Base-by-base conservation (phyloP, 2,113 vertebrate species). In the Oceanodroma tethys region DNA sequence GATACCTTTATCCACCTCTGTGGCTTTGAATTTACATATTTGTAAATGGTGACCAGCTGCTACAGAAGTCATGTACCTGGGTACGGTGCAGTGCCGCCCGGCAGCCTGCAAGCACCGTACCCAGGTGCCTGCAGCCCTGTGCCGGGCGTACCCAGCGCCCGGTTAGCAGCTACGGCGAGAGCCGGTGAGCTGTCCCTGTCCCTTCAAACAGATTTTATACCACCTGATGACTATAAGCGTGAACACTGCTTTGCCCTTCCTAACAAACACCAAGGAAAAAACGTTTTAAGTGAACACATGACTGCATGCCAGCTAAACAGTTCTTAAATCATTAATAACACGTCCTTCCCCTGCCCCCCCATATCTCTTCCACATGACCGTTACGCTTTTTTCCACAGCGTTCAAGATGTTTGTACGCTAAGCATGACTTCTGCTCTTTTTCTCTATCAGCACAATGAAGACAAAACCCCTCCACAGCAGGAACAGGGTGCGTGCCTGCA, bases 401-500 rank as follows among this genome's bases (percentile, higher is more conserved):
- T 27, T 42, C 27, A 27, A 53, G 58, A 55, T 32, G 40, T 80
- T 59, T 76, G 10, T 11, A 80, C 16, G 11, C 59, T 56, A 32
- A 79, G 42, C 40, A 47, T 40, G 62, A 38, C 56, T 67, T 48
- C 26, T 0, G 2, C 20, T 52, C 30, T 10, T 81, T n/a, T 56
- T 48, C 62, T 45, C 18, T 25, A 9, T 7, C 50, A 25, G 25
- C 65, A 42, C 21, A 16, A 32, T 3, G 14, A 58, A 38, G 65
- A 40, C 22, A 85, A 59, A 70, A 3, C 6, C 22, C 6, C 22
- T 27, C 8, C 3, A 11, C 55, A 48, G 53, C n/a, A 38, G 53
- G 27, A 86, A 25, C 16, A 5, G 1, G 29, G 71, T 11, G 18
- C 1, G 0, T 5, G 60, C 32, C 56, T 74, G n/a, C 2, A 2